Base-by-base conservation (phyloP, 1,140 invertebrate genomes). In the Aplysia californica region DNA sequence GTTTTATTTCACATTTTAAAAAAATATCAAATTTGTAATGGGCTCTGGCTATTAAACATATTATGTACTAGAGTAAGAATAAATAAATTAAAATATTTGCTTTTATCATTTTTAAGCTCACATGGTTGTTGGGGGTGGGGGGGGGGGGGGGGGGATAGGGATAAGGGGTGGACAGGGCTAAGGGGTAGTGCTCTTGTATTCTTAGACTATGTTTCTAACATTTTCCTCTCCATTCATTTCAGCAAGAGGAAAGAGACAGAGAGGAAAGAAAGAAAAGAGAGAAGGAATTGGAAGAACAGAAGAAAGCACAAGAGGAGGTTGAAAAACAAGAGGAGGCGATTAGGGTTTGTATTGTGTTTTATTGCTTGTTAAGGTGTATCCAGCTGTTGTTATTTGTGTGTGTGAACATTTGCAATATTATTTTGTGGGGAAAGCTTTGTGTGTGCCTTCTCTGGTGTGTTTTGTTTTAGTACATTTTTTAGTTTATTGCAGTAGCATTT, bases 251-350 rank as follows among this genome's bases (percentile, higher is more conserved):
- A 56, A 66, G 87, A 79, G 91, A 91, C 77, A 78, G 91, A 70
- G 94, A 95, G 78, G 95, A 92, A 77, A 87, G 86, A 38, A 91
- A 91, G 83, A 88, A 90, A 77, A 79, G 87, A 76, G 86, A 90
- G 77, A 87, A 86, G 41, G 71, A 86, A 36, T 66, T 86, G 31
- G 90, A 91, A 65, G 87, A 88, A 77, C 80, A 86, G 73, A 84
- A 88, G 68, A 89, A 89, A 79, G 87, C 87, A 80, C 83, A 89
- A 79, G 90, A 91, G 77, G 85, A 87, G 77, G 82, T 80, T 68
- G 73, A 87, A 61, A 89, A 89, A 78, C 82, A 87, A 76, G 89
- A 91, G 77, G 89, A 91, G 58, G 87, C 84, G 33, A 82, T 80
- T 39, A 86, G 80, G 73, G 87, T 89, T 71, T 81, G 70, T 71